Evolutionary conservation across 1,140 invertebrate species (phyloP).

Genomic region (Paralvinella palmiformis): DNA sequence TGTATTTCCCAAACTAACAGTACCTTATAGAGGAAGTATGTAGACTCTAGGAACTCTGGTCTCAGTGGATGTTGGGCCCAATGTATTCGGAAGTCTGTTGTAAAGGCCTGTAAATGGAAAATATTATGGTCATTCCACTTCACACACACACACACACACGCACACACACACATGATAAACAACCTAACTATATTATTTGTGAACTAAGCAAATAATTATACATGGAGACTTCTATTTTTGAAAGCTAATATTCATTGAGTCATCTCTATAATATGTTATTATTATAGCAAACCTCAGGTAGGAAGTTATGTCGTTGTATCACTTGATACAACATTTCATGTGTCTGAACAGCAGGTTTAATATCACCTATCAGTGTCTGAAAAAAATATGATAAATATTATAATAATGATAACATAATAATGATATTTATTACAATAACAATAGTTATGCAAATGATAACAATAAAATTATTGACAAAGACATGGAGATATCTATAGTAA

Average conservation of each 20-base stretch:
- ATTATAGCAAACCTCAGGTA: conserved; percentile 70
- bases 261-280: background rate
- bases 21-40: conserved; percentile 84
- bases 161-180: no score
- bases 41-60: conserved; percentile 96
- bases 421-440: conserved; percentile 1
- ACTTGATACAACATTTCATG: conserved; percentile 84
- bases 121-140: no score
- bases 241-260: background rate
- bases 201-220: background rate
- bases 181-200: no score
- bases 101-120: conserved; percentile 56
- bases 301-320: conserved; percentile 91
- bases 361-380: conserved; percentile 70
- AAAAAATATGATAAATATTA: conserved; percentile 14
- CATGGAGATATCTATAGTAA: no score
- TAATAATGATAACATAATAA: background rate
- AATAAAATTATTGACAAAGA: no score
- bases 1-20: no score
- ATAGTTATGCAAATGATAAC: no score
- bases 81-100: conserved; percentile 67
- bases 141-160: no score
- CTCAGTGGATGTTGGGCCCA: conserved; percentile 96
- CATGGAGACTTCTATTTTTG: background rate
- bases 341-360: conserved; percentile 93